Evolutionary conservation across 2,113 vertebrate genomes (phyloP).

Genomic region (Eulemur macaco): DNA sequence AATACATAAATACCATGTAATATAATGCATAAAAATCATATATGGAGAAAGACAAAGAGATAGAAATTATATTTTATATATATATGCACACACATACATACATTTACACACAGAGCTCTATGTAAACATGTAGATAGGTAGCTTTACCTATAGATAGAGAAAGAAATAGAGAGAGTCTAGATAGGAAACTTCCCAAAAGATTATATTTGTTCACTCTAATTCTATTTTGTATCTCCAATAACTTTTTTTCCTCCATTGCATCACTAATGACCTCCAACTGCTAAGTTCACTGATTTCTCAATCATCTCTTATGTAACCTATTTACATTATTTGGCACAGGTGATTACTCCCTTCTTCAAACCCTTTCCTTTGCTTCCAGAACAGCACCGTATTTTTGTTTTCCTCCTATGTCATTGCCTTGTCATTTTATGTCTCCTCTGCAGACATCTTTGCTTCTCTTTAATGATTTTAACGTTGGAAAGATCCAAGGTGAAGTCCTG

Average conservation of each 20-base stretch:
- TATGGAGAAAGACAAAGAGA: not conserved
- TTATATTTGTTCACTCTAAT: not conserved
- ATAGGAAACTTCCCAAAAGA: not conserved
- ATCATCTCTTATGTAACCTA: not conserved
- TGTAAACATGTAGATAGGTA: not conserved
- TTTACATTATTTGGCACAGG: fast-evolving
- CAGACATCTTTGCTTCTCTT: not conserved
- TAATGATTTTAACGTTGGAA: not conserved
- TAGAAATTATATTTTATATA: not conserved
- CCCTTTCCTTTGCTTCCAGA: not conserved
- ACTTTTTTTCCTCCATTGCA: not conserved
- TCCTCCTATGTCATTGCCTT: not conserved
- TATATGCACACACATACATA: too few species aligned
- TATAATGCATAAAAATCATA: too few species aligned
- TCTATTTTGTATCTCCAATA: not conserved
- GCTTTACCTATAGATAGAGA: not conserved
- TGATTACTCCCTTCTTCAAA: not conserved
- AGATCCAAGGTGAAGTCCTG: not conserved
- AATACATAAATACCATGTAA: not conserved
- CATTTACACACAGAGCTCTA: not conserved
- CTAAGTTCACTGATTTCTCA: not conserved
- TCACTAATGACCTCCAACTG: not conserved
- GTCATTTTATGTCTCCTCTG: not conserved
- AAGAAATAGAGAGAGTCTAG: not conserved
- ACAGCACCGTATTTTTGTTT: not conserved